Base-by-base conservation (phyloP, 2,797 vertebrate genomes). In the Cryptoprocta ferox region DNA sequence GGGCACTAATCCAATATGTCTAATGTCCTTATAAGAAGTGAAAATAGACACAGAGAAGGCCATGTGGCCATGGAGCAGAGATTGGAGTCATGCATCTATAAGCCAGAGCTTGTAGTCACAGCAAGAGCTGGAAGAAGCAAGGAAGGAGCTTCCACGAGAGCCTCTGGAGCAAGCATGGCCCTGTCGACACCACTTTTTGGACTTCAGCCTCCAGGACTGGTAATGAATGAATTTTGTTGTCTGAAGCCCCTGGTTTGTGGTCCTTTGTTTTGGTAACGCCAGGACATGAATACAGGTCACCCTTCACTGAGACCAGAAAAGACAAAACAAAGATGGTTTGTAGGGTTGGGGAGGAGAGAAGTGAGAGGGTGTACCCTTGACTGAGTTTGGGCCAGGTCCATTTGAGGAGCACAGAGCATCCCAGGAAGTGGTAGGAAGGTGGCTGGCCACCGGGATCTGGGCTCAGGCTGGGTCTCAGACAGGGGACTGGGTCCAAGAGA, bases 61-160 rank as follows among this genome's bases (percentile, higher is more conserved):
- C 18, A 0, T 19, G 18, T 5, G 61, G 35, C 35, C 45, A 3
- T 2, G 14, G 16, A 48, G 76, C 88, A 56, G 35, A 56, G 35
- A 30, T 1, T 39, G 11, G 45, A 37, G 45, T 14, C 7, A 6
- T 15, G 3, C 28, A 0, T 35, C 61, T 15, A 2, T 1, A 1
- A n/a, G 35, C 5, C 35, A 18, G 35, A 26, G 18, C 5, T 81
- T 15, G 11, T 4, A 16, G 6, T 18, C 35, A 11, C 79, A 56
- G 48, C 26, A 63, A 42, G n/a, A 35, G 3, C 71, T 18, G 12
- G 45, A 56, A 39, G 61, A 53, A 0, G 18, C 35, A 24, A 66
- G 75, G 45, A 66, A 16, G 45, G 18, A 50, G 1, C 76, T 61
- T 39, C 18, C 48, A 2, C 12, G 13, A 2, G 63, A 80, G 45